Evolutionary conservation across 2,797 vertebrate genomes (phyloP).

Genomic region (Leuciscus waleckii): DNA sequence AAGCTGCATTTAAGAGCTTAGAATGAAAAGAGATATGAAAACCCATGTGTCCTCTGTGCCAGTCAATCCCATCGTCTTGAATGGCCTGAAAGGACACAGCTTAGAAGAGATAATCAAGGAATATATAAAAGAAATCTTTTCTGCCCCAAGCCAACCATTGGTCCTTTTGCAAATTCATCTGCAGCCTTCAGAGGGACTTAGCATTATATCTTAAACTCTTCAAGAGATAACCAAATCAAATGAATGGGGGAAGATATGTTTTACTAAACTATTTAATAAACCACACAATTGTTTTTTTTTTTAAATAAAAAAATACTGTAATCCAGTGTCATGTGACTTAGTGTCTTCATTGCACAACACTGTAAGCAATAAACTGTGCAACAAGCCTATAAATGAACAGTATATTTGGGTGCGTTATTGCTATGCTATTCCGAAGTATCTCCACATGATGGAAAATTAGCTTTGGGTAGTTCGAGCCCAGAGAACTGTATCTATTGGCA

Average conservation of each 20-base stretch:
- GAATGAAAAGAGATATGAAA: slow-evolving; percentile 46
- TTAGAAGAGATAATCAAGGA: slow-evolving; percentile 84
- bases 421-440: slow-evolving; percentile 2
- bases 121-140: slow-evolving; percentile 77
- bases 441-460: slow-evolving; percentile 13
- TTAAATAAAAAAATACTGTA: background rate
- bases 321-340: background rate
- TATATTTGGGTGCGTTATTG: slow-evolving; percentile 8
- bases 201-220: slow-evolving; percentile 72
- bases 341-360: background rate
- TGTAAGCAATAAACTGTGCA: background rate
- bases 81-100: slow-evolving; percentile 82
- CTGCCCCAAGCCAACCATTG: slow-evolving; percentile 77
- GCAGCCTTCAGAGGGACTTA: slow-evolving; percentile 74
- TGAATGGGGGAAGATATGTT: background rate
- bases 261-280: slow-evolving; percentile 11
- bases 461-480: slow-evolving; percentile 23
- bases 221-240: slow-evolving; percentile 48
- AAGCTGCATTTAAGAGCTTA: slow-evolving; percentile 45
- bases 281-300: background rate
- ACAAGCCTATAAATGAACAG: slow-evolving; percentile 14
- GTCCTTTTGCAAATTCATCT: slow-evolving; percentile 83
- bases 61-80: slow-evolving; percentile 69
- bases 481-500: slow-evolving; percentile 23
- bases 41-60: slow-evolving; percentile 53